These are phyloP conservation scores for Lophotriccus pileatus DNA, from an alignment of 2,797 vertebrate species.

Conservation along the genomic window DNA sequence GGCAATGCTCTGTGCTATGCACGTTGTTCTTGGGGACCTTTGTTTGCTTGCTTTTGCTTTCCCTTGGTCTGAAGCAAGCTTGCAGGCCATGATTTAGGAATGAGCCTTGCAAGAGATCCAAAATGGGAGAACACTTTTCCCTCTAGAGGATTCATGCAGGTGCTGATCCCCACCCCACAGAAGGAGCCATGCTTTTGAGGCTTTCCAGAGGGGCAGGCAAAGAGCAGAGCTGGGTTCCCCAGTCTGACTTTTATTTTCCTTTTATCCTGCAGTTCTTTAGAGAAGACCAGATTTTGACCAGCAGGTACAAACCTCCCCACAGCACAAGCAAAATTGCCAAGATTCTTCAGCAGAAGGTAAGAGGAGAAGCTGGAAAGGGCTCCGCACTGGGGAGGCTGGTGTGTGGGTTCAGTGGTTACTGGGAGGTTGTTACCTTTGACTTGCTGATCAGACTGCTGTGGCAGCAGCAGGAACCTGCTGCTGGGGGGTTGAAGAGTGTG, in stretches of 20 bases:
- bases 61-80: neutral
- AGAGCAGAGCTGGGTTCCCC: neutral
- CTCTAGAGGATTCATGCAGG: neutral
- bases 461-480: neutral
- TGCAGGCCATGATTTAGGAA: neutral
- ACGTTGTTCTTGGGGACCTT: fast-evolving
- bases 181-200: neutral
- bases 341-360: neutral
- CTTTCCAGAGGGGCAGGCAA: neutral
- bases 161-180: neutral
- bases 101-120: neutral
- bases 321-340: neutral
- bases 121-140: neutral
- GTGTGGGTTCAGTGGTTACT: neutral
- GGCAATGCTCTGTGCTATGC: neutral
- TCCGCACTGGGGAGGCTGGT: neutral
- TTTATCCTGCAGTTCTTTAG: neutral
- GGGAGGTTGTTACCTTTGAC: neutral
- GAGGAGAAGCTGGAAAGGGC: neutral
- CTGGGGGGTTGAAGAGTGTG: neutral
- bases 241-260: neutral
- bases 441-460: neutral
- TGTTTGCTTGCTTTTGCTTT: neutral
- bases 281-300: neutral
- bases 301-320: neutral